A percentile compares a stretch with the other conserved stretches of the same genome.
Evolutionary conservation across 1,140 invertebrate genomes (phyloP).

Genomic region (Bombus sibiricus): DNA sequence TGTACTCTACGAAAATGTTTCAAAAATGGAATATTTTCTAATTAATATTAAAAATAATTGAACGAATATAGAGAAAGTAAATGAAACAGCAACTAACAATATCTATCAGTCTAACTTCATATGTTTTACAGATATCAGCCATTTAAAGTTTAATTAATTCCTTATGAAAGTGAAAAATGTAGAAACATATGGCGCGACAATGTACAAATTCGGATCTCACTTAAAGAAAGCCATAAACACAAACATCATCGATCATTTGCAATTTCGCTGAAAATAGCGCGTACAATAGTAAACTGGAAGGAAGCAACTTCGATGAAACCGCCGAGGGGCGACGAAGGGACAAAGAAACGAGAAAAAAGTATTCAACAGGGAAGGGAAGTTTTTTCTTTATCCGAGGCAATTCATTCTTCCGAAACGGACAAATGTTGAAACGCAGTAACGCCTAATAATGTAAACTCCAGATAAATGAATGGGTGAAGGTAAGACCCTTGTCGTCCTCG

Average conservation of each 20-base stretch:
- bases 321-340: not conserved
- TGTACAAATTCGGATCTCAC: not conserved
- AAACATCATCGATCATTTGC: not conserved
- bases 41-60: too few relatives aligned
- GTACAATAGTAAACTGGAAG: not conserved
- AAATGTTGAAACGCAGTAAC: conserved; percentile 74
- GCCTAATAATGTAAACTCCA: conserved; percentile 78
- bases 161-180: too few relatives aligned
- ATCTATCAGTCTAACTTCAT: not conserved
- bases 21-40: not conserved
- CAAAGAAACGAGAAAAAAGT: not conserved
- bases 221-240: not conserved
- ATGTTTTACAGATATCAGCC: not conserved
- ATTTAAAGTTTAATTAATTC: not conserved
- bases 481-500: conserved; percentile 57
- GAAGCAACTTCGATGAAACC: not conserved
- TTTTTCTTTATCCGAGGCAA: conserved; percentile 63
- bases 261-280: not conserved
- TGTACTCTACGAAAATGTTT: not conserved
- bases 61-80: not conserved
- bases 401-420: conserved; percentile 75
- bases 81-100: not conserved
- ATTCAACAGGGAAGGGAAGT: not conserved
- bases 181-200: not conserved
- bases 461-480: conserved; percentile 69